Evolutionary conservation across 2,888 invertebrate species (phyloP), one percentile per base, ranked within the genome.

Genomic region (Rhimphoctona megacephalus): DNA sequence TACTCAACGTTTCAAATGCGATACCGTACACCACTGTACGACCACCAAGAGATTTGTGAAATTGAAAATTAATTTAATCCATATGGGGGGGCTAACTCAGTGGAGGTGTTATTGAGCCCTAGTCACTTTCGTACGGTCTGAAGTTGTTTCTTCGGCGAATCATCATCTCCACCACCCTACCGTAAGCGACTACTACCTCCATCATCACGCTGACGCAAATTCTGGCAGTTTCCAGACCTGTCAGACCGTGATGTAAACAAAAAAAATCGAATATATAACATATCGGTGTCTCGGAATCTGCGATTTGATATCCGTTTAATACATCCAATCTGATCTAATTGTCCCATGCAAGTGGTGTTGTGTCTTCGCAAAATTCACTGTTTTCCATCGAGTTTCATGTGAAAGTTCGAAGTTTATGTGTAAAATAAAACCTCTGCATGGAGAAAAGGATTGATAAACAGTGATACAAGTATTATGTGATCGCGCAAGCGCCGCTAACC

Each of bases 401-500:
- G 57, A 57, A 25, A 57, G 57, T 25, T 57, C 14, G 57, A 25
- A 25, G 57, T 57, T 57, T 22, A 25, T 66, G 33, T 5, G 14
- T 66, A 7, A 8, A 66, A 66, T 66, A 3, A 66, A 30, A 66
- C 43, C 43, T 80, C 33, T 11, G 25, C 30, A n/a, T 9, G 30
- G 9, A 69, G 49, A 69, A 46, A 76, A 69, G 8, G 30, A 33
- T 22, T 66, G 54, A 79, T 83, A 83, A 82, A 49, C 70, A 72
- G 61, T 70, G 70, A 72, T 52, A 67, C 14, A 36, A 11, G 36
- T 8, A 39, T 54, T 19, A 36, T 67, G 22, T 17, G 4, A 36
- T 79, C 79, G 83, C 83, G 83, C 83, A 73, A 79, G 83, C 83
- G 83, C 79, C 74, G 69, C 83, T 84, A 79, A 84, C 83, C 83